Percentiles rank a stretch among this genome's conserved stretches.
These are phyloP conservation scores for Cerceris ruficornis DNA, from an alignment of 2,888 invertebrate genomes.

Conservation along the genomic window DNA sequence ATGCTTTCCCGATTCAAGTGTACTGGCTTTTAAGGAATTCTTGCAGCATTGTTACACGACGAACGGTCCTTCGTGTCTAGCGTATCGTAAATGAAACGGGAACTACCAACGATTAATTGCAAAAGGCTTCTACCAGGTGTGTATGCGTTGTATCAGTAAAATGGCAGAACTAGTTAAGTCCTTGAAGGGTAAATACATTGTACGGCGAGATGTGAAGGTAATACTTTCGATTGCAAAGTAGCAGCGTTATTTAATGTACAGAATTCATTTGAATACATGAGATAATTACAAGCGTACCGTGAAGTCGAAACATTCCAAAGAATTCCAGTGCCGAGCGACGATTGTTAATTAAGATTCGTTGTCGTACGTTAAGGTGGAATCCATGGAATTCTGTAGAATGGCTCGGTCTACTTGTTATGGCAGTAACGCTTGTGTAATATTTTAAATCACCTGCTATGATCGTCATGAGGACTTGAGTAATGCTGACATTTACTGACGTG, in stretches of 20 bases:
- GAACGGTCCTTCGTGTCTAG: conserved; percentile 8
- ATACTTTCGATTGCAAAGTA: conserved; percentile 11
- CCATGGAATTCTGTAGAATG: conserved; percentile 26
- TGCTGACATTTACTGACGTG: conserved; percentile 51
- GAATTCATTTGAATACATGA: background rate
- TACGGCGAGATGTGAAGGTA: background rate
- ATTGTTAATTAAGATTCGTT: no score
- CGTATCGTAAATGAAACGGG: background rate
- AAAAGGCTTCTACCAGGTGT: conserved; percentile 15
- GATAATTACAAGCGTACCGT: conserved; percentile 24
- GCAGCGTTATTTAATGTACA: background rate
- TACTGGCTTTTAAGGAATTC: background rate
- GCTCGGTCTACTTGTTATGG: conserved; percentile 31
- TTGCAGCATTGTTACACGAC: background rate
- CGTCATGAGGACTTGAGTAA: conserved; percentile 55
- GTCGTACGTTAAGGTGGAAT: no score
- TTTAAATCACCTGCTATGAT: conserved; percentile 60
- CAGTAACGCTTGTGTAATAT: conserved; percentile 28
- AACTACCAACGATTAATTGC: background rate
- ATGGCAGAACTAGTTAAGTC: conserved; percentile 17
- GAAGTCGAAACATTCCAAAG: conserved; percentile 28
- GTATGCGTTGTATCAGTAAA: conserved; percentile 31
- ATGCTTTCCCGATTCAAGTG: background rate
- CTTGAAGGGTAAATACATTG: conserved; percentile 10
- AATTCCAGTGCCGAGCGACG: conserved; percentile 4